Percentiles rank a stretch among this genome's conserved stretches.
Conservation (phyloP, 2,888 invertebrate genomes). For the Xanthorhoe designata region DNA sequence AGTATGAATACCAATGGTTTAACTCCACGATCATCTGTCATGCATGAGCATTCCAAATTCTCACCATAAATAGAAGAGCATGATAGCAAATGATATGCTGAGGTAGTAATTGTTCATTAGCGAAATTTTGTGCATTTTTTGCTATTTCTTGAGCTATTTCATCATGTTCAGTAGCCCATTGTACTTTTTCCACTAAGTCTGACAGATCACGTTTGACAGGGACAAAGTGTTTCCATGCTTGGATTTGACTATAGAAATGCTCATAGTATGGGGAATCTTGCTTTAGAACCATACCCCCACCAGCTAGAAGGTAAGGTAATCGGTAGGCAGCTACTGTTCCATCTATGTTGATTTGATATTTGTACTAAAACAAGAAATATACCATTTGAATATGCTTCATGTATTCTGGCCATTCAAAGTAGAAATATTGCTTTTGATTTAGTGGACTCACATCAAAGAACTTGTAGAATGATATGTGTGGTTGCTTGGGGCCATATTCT, state of each 20-base stretch:
- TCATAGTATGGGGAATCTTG: slow-evolving; percentile 98
- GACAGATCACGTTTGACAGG: slow-evolving; percentile 92
- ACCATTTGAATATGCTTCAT: not conserved
- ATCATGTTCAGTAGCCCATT: slow-evolving; percentile 92
- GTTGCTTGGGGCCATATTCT: slow-evolving; percentile 94
- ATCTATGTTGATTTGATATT: slow-evolving; percentile 97
- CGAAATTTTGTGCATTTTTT: slow-evolving; percentile 88
- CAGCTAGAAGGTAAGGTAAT: slow-evolving; percentile 95
- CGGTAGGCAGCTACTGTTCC: slow-evolving; percentile 99
- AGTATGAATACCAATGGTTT: no score
- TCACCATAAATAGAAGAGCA: slow-evolving; percentile 81
- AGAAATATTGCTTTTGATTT: not conserved
- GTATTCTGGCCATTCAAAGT: no score
- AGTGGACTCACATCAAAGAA: slow-evolving; percentile 94
- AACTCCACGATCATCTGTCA: no score
- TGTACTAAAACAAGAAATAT: slow-evolving; percentile 88
- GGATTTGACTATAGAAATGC: slow-evolving; percentile 93
- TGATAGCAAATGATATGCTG: slow-evolving; percentile 96
- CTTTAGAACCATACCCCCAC: slow-evolving; percentile 95
- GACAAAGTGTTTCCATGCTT: slow-evolving; percentile 92
- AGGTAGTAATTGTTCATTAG: slow-evolving; percentile 92
- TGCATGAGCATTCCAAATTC: slow-evolving; percentile 34
- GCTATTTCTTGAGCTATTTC: slow-evolving; percentile 88
- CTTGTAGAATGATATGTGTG: slow-evolving; percentile 94
- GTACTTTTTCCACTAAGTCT: slow-evolving; percentile 91